Conservation (phyloP, 92 coral and sea anemone genomes). For the Micromussa lordhowensis region DNA sequence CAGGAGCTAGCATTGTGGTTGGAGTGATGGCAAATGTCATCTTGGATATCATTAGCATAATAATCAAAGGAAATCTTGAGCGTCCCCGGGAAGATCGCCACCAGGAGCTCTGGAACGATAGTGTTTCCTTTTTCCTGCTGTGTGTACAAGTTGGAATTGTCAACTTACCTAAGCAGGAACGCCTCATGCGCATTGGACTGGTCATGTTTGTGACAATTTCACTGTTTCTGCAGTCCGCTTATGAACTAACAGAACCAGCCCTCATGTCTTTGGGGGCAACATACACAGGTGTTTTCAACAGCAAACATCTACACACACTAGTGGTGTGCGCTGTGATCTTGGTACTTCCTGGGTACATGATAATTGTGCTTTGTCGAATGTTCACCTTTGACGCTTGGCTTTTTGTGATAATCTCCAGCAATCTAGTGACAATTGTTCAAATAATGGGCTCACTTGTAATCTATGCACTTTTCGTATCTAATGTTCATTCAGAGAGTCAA, state of each 20-base stretch:
- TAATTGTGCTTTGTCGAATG: slow-evolving; percentile 73
- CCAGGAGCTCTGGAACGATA: slow-evolving; percentile 76
- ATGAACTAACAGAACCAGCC: slow-evolving; percentile 82
- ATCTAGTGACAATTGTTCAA: slow-evolving; percentile 88
- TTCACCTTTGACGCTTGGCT: slow-evolving; percentile 89
- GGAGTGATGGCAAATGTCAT: slow-evolving; percentile 71
- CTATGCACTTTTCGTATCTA: slow-evolving; percentile 81
- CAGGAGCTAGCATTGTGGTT: slow-evolving; percentile 82
- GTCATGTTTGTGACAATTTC: slow-evolving; percentile 88
- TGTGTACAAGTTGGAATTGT: slow-evolving; percentile 76
- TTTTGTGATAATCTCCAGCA: slow-evolving; percentile 88
- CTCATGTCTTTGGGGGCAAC: slow-evolving; percentile 86
- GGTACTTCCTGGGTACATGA: slow-evolving; percentile 73
- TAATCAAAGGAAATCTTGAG: slow-evolving; percentile 56
- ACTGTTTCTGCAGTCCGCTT: slow-evolving; percentile 79
- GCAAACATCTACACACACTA: slow-evolving; percentile 72
- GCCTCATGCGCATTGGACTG: slow-evolving; percentile 75
- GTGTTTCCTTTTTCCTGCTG: slow-evolving; percentile 80
- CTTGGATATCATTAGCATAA: slow-evolving; percentile 44
- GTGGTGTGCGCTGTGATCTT: slow-evolving; percentile 68
- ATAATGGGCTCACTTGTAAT: slow-evolving; percentile 77
- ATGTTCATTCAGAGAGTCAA: slow-evolving; percentile 70
- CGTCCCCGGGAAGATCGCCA: slow-evolving; percentile 57
- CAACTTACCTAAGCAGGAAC: slow-evolving; percentile 67
- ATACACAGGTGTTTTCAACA: slow-evolving; percentile 67